Conservation (phyloP, 1,140 invertebrate genomes). For the Drosophila bocki region DNA sequence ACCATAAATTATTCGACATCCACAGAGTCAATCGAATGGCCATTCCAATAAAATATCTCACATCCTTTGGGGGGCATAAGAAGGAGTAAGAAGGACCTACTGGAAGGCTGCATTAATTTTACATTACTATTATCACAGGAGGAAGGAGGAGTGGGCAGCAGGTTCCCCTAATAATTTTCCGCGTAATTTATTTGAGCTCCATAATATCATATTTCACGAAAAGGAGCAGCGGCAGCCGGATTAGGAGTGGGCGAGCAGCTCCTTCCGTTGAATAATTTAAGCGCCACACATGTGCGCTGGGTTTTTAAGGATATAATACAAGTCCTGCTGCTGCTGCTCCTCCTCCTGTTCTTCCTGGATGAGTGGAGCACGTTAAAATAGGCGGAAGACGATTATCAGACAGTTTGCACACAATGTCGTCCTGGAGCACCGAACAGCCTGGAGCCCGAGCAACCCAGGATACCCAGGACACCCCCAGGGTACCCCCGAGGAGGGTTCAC, state of each 20-base stretch:
- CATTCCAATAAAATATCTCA: slow-evolving; percentile 15
- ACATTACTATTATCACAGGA: slow-evolving; percentile 53
- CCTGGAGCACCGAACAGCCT: slow-evolving; percentile 1
- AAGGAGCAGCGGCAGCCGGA: background rate
- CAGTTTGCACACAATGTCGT: slow-evolving; percentile 83
- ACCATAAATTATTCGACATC: background rate
- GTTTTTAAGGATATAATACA: background rate
- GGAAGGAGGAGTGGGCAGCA: background rate
- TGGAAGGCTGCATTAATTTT: slow-evolving; percentile 60
- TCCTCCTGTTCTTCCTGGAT: background rate
- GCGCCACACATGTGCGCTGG: slow-evolving; percentile 70
- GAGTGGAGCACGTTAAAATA: slow-evolving; percentile 69
- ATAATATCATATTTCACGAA: slow-evolving; percentile 80
- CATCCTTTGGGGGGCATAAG: background rate
- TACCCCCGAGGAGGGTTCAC: slow-evolving; percentile 40
- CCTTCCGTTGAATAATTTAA: slow-evolving; percentile 82
- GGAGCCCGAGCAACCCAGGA: background rate
- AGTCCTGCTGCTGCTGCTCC: background rate
- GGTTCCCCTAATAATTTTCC: slow-evolving; percentile 77
- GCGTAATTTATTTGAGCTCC: slow-evolving; percentile 82
- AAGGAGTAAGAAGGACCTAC: background rate
- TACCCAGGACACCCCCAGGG: background rate
- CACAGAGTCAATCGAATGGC: slow-evolving; percentile 22
- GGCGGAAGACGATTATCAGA: slow-evolving; percentile 83
- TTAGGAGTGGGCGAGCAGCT: slow-evolving; percentile 1